Conservation (phyloP, 35 echinoderm and acorn worm species). For the Ophiothrix spiculata region DNA sequence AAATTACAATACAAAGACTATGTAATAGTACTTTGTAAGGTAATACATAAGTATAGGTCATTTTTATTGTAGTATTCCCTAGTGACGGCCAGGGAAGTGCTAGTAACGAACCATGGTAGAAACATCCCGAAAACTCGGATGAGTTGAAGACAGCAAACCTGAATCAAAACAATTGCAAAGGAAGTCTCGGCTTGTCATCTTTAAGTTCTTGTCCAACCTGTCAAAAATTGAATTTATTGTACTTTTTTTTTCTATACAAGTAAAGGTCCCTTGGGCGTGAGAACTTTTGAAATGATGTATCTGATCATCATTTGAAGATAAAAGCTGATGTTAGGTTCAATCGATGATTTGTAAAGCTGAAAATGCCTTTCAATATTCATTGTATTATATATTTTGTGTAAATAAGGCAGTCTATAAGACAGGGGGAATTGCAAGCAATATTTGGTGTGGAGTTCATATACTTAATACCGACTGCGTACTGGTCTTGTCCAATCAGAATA, state of each 20-base stretch:
- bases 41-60: not conserved
- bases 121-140: not conserved
- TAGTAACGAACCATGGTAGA: constrained; percentile 7
- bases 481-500: too few species aligned
- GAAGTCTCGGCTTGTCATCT: not conserved
- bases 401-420: too few species aligned
- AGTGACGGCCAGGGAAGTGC: not conserved
- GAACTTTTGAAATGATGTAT: constrained; percentile 2
- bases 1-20: not conserved
- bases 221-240: not conserved
- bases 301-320: not conserved
- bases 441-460: too few species aligned
- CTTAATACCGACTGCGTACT: too few species aligned
- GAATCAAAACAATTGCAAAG: constrained; percentile 4
- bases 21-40: not conserved
- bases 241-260: not conserved
- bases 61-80: not conserved
- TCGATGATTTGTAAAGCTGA: not conserved
- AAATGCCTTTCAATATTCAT: not conserved
- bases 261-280: not conserved
- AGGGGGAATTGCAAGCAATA: too few species aligned
- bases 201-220: not conserved
- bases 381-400: too few species aligned
- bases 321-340: not conserved
- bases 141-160: not conserved